phyloP scores from a whole-genome alignment of 2,888 invertebrate species.

The Acanthoscelides obtectus region DNA sequence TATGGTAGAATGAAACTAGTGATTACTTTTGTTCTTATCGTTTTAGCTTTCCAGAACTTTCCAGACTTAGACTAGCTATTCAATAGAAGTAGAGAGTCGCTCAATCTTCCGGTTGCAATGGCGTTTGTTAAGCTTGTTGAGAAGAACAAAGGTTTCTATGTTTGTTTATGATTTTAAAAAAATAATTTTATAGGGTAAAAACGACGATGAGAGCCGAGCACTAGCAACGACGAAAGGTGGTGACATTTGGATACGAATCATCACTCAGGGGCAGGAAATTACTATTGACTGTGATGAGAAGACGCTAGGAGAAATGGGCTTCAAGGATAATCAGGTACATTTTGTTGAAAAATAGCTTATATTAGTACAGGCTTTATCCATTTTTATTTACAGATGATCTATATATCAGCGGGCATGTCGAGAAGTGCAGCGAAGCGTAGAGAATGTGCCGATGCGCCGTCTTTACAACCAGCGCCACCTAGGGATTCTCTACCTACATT shows the following conservation, averaged over 20 bases:
- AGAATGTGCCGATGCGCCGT: constrained; percentile 77
- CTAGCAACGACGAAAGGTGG: constrained; percentile 48
- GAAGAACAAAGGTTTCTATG: too few relatives aligned
- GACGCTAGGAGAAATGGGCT: constrained; percentile 84
- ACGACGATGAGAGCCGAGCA: constrained; percentile 29
- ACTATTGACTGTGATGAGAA: constrained; percentile 91
- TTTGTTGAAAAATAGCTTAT: neutral
- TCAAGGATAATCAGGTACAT: constrained; percentile 83
- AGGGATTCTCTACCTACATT: constrained; percentile 82
- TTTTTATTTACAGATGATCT: constrained; percentile 63
- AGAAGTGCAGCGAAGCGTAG: constrained; percentile 52
- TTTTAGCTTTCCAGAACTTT: too few relatives aligned
- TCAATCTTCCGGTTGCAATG: too few relatives aligned
- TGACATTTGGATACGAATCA: constrained; percentile 73
- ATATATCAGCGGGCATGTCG: constrained; percentile 81
- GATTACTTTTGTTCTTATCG: too few relatives aligned
- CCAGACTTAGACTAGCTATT: too few relatives aligned
- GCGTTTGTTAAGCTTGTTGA: too few relatives aligned
- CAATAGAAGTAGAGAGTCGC: too few relatives aligned
- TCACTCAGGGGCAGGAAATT: constrained; percentile 89
- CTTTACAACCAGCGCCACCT: constrained; percentile 81
- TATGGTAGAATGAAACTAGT: too few relatives aligned
- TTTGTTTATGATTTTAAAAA: too few relatives aligned
- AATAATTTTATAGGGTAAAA: constrained; percentile 32
- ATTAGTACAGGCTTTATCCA: constrained; percentile 2